phyloP scores from a whole-genome alignment of 2,888 invertebrate genomes.

The Diabrotica balteata region DNA sequence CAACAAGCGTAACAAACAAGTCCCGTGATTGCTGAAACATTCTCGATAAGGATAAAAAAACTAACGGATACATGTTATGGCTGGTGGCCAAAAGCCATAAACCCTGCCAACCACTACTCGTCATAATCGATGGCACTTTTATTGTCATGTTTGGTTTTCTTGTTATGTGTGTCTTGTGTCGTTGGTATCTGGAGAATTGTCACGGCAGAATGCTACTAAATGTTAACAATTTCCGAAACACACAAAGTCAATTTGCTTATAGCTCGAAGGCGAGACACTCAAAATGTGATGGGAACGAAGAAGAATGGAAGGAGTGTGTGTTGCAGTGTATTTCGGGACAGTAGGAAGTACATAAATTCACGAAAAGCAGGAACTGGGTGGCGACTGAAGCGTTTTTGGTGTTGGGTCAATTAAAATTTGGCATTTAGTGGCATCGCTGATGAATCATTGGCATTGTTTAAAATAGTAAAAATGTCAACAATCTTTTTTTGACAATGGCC shows the following conservation, averaged over 20 bases:
- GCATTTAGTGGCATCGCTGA: no score
- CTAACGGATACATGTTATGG: no score
- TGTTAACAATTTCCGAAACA: slow-evolving; percentile 58
- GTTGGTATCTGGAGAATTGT: slow-evolving; percentile 14
- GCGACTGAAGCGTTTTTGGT: neutral
- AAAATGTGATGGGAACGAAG: slow-evolving; percentile 10
- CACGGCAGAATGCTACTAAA: slow-evolving; percentile 33
- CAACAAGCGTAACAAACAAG: no score
- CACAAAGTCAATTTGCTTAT: slow-evolving; percentile 57
- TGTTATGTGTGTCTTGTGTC: slow-evolving; percentile 19
- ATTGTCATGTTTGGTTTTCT: slow-evolving; percentile 13
- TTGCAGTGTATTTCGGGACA: slow-evolving; percentile 2
- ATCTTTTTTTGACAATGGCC: no score
- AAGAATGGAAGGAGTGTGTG: slow-evolving; percentile 8
- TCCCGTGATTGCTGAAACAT: no score
- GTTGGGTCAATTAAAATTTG: no score
- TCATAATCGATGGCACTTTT: slow-evolving; percentile 9
- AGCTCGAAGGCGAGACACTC: neutral
- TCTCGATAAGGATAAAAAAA: no score
- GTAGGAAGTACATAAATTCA: slow-evolving; percentile 11
- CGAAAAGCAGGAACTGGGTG: slow-evolving; percentile 11
- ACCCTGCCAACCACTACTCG: neutral
- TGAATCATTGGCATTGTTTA: no score
- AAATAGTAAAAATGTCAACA: no score
- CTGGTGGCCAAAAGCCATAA: no score